Evolutionary conservation across 2,797 vertebrate species (phyloP).

Genomic region (Parotocinclus haroldoi): DNA sequence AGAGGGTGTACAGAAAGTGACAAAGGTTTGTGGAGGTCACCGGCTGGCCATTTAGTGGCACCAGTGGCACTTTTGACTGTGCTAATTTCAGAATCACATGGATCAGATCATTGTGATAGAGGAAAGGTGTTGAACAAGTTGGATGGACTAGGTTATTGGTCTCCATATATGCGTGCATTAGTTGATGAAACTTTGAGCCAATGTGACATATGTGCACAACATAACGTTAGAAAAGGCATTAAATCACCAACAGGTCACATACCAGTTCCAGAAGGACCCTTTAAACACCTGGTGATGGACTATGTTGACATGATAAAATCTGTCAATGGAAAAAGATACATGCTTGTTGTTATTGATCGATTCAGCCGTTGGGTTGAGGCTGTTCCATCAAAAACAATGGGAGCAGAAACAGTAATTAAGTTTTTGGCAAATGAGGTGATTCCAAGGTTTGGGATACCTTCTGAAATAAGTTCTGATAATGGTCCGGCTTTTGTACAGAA

Average conservation of each 20-base stretch:
- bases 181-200: too few species aligned
- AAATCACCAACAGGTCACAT: neutral
- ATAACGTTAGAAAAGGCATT: neutral
- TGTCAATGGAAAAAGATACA: neutral
- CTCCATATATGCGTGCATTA: too few species aligned
- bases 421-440: conserved; percentile 1
- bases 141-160: too few species aligned
- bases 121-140: too few species aligned
- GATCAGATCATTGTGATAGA: neutral
- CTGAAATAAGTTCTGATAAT: conserved; percentile 2
- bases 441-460: neutral
- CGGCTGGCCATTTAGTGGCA: neutral
- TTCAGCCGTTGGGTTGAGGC: neutral
- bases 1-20: neutral
- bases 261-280: neutral
- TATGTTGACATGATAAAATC: neutral
- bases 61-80: neutral
- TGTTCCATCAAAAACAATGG: neutral
- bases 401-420: conserved; percentile 5
- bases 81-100: neutral
- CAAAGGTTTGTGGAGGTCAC: neutral
- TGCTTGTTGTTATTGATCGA: neutral
- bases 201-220: too few species aligned
- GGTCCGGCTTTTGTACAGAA: neutral
- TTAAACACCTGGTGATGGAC: neutral